Base-by-base conservation (phyloP, 2,113 vertebrate species). In the Gulo gulo region DNA sequence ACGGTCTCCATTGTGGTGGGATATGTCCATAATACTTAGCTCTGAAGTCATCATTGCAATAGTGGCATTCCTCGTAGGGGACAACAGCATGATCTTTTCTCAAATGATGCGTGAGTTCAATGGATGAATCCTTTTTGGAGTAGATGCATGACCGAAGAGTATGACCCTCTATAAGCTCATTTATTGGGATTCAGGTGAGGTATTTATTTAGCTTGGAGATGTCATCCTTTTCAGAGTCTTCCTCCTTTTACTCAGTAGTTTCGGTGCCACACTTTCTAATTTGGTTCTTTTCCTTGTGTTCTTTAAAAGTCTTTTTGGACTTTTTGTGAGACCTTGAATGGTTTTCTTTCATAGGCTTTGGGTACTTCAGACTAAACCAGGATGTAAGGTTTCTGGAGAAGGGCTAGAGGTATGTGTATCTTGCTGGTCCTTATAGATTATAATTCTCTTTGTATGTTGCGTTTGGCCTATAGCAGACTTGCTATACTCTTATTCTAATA, bases 1-100 rank as follows among this genome's bases (percentile, higher is more conserved):
- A 99, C 96, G 52, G 24, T 98, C 94, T 99, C 99, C 91, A 99
- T 98, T 0, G 93, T 98, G 63, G 98, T 98, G 18, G 99, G 98
- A 98, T 98, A 96, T 99, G 99, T 93, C 99, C 99, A 1, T 98
- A 99, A 50, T 99, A 99, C 97, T 99, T 99, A 0, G 98, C 99
- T 55, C 99, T 99, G 97, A 99, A 99, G 97, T 99, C 99, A 23
- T 99, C 83, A 96, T 99, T 99, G 98, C 99, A 99, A 69, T 94
- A 97, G 96, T 99, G 99, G 34, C 99, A 97, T 97, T 99, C 99
- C 97, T 99, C 98, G 0, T 96, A 63, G 7, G 99, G 99, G 85
- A 97, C 94, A 96, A 99, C 97, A 1, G 98, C 79, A 8, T 88
- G 95, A 96, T 99, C 99, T 96, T 99, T 99, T 76, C 99, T 99